phyloP scores from a whole-genome alignment of 2,113 vertebrate species.

The Lampris megalopsis region DNA sequence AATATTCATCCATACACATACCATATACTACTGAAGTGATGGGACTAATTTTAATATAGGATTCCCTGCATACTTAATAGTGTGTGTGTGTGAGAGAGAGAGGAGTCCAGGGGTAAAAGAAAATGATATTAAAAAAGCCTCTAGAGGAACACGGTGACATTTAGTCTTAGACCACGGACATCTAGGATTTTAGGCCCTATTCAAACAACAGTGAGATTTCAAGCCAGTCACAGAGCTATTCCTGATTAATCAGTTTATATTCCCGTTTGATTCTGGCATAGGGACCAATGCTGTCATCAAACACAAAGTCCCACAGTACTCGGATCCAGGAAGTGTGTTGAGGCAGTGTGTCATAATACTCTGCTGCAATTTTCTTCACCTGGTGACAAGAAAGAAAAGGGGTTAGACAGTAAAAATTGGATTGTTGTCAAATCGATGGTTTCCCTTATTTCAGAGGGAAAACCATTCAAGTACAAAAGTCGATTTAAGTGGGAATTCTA shows the following conservation, averaged over 20 bases:
- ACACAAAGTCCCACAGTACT: conserved; percentile 97
- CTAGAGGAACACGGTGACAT: neutral
- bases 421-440: too few species aligned
- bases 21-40: too few species aligned
- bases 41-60: neutral
- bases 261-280: conserved; percentile 92
- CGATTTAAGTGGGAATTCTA: too few species aligned
- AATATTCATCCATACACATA: too few species aligned
- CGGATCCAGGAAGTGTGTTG: conserved; percentile 93
- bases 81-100: neutral
- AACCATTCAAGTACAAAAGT: too few species aligned
- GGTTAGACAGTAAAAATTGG: neutral
- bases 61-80: neutral
- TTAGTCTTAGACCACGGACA: neutral
- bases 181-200: conserved; percentile 17
- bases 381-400: conserved; percentile 64
- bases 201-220: neutral
- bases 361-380: conserved; percentile 95
- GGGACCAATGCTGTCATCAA: conserved; percentile 91
- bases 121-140: neutral
- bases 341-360: conserved; percentile 93
- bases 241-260: conserved; percentile 84
- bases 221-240: conserved; percentile 43
- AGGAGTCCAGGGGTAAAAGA: neutral
- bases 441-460: too few species aligned